A percentile compares a stretch with the other conserved stretches of the same genome.
Conservation (phyloP, 1,140 invertebrate genomes). For the Apolygus lucorum region DNA sequence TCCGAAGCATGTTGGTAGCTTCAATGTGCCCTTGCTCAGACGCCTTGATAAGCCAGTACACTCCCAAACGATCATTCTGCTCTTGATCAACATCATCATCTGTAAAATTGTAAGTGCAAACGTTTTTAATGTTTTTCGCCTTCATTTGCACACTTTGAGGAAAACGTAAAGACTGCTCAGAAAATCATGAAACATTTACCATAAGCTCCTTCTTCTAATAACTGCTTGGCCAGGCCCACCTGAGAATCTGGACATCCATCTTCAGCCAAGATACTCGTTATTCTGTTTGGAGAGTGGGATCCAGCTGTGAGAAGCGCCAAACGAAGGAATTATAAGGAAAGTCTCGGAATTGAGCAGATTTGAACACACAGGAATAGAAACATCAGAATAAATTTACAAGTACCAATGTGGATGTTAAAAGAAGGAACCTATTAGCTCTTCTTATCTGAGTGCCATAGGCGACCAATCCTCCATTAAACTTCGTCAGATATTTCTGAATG, state of each 20-base stretch:
- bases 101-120: constrained; percentile 31
- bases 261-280: constrained; percentile 62
- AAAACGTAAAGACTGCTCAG: not conserved
- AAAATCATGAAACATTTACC: not conserved
- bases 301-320: no score
- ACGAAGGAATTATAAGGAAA: no score
- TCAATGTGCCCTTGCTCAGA: constrained; percentile 82
- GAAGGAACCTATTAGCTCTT: no score
- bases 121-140: not conserved
- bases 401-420: no score
- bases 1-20: constrained; percentile 65
- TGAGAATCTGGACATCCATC: constrained; percentile 74
- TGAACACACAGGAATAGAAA: no score
- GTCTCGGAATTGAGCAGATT: no score
- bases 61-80: constrained; percentile 57
- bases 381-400: no score
- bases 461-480: no score
- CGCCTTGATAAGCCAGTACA: constrained; percentile 81
- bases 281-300: no score
- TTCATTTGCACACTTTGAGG: no score
- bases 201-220: constrained; percentile 55
- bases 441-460: constrained; percentile 32
- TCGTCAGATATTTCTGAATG: no score
- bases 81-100: constrained; percentile 47
- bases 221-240: constrained; percentile 63